Evolutionary conservation across 2,888 invertebrate species (phyloP), one percentile per base, ranked within the genome.

Genomic region (Xanthia togata): DNA sequence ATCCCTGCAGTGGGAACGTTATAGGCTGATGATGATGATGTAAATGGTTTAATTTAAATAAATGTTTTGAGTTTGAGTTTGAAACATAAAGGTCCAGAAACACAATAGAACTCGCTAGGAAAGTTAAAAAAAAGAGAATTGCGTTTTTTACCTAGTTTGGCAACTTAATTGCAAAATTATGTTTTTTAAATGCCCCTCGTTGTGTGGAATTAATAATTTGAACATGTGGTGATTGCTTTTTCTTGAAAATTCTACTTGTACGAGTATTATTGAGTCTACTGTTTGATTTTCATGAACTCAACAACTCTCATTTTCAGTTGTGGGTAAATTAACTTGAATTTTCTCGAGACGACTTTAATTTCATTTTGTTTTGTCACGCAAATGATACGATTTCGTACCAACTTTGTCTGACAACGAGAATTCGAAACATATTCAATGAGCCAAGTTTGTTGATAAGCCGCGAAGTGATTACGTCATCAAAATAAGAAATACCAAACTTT

Each of bases 401-500:
- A 81, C 50, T 59, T 72, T 59, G 57, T 60, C 14, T 4, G 17
- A 50, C 23, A 75, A 62, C 50, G 81, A 55, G 64, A 76, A 82
- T 63, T 74, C 50, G 38, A 75, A 79, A 76, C 67, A 68, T 80
- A 80, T 81, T 77, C 70, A 85, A 83, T 72, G 79, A 78, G 85
- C 67, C 71, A 68, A 85, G 68, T 85, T 78, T 77, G 75, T 76
- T 78, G 69, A 69, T 82, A 76, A 76, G 69, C 63, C 67, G 20
- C 62, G 73, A 76, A 71, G 60, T 74, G 81, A 87, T 86, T 73
- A 81, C 81, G 64, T 83, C 83, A 83, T 76, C 75, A 60, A 83
- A 79, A 88, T 86, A 87, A 83, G 70, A 74, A 76, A 83, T 79
- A 75, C 57, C 71, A 70, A 86, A 83, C 64, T 86, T 87, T 67